Evolutionary conservation across 2,113 vertebrate species (phyloP), one percentile per base, ranked within the genome.

Genomic region (Cottus gobio): DNA sequence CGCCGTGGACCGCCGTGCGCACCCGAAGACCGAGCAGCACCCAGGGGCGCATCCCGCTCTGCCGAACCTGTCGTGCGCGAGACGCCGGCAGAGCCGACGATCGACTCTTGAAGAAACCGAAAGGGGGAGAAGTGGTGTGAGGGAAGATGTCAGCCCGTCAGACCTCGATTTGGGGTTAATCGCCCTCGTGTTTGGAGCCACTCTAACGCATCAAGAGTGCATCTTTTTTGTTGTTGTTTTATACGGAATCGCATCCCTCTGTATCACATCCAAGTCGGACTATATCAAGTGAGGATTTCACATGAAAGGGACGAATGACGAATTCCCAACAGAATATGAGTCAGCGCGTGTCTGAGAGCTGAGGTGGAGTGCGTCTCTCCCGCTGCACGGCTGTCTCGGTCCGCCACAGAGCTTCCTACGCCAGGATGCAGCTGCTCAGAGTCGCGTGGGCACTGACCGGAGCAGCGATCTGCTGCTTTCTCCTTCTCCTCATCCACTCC

Each of bases 391-490:
- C 94, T 94, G 94, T 93, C 95, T 94, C 95, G 88, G 91, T 93
- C 78, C 86, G 70, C 82, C 79, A 75, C 79, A 26, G 67, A 75
- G 74, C 90, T 73, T 70, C 93, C 93, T 92, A 87, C 93, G 95
- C 93, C 96, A 96, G 95, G 95, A 99, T 99, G 98, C 97, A 98
- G 96, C 96, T 97, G 93, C 96, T 96, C 94, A 96, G 97, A 96
- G 96, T 97, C 91, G 96, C 97, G 95, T 99, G 97, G 97, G 96
- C 97, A 94, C 93, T 98, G 94, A 96, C 97, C 69, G 97, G 96
- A 95, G 97, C 97, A 91, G 97, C 97, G 88, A 94, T 99, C 94
- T 98, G 97, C 97, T 98, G 97, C 96, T 95, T 97, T 92, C 95
- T 98, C 60, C 91, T 99, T 69, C 96, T 99, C 88, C 91, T 98